Percentiles rank a stretch among this genome's conserved stretches.
These are phyloP conservation scores for Enteromius afrohamiltoni DNA, from an alignment of 2,797 vertebrate species.

Conservation along the genomic window DNA sequence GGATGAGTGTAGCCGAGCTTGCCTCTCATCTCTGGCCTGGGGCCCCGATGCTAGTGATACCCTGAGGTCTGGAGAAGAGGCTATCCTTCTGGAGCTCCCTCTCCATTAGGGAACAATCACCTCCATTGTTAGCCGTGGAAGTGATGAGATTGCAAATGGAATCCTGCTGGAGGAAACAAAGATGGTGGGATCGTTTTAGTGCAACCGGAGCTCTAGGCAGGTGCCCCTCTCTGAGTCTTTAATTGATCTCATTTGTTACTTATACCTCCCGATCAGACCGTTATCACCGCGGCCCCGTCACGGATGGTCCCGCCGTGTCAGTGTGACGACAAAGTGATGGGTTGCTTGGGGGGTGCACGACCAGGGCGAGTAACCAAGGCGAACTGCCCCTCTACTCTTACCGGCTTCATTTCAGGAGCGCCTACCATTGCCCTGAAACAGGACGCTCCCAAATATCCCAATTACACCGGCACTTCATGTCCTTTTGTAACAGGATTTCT, in stretches of 20 bases:
- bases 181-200: slow-evolving; percentile 86
- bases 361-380: slow-evolving; percentile 72
- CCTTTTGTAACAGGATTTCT: slow-evolving; percentile 86
- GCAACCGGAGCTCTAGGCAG: slow-evolving; percentile 90
- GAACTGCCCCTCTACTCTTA: slow-evolving; percentile 83
- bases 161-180: slow-evolving; percentile 83
- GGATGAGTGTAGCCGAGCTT: slow-evolving; percentile 72
- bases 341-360: slow-evolving; percentile 56
- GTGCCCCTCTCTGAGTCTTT: slow-evolving; percentile 90
- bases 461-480: slow-evolving; percentile 93
- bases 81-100: slow-evolving; percentile 79
- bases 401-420: slow-evolving; percentile 83
- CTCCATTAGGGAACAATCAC: slow-evolving; percentile 88
- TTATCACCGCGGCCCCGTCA: slow-evolving; percentile 76
- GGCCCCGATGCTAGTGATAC: slow-evolving; percentile 85
- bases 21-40: slow-evolving; percentile 68
- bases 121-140: slow-evolving; percentile 81
- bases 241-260: slow-evolving; percentile 99
- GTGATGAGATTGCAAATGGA: slow-evolving; percentile 84
- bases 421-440: slow-evolving; percentile 84
- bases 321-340: slow-evolving; percentile 45
- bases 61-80: slow-evolving; percentile 73
- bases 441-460: slow-evolving; percentile 89
- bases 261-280: slow-evolving; percentile 89
- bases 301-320: slow-evolving; percentile 78